Evolutionary conservation across 2,888 invertebrate species (phyloP).

Genomic region (Rhynchonema sp.): DNA sequence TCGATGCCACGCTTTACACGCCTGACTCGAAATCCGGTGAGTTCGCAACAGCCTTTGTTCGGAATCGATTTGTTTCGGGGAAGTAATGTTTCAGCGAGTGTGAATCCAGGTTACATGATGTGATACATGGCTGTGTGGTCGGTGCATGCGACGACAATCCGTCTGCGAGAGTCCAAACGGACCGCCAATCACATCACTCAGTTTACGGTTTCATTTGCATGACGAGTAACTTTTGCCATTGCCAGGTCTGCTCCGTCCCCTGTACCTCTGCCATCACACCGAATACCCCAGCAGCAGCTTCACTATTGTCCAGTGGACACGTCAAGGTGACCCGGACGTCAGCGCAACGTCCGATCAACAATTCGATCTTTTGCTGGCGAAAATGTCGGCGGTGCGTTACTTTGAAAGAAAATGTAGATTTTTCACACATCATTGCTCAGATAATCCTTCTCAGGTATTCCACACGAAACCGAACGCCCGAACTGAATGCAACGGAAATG

Average conservation of each 20-base stretch:
- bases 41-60: background rate
- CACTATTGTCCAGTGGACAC: background rate
- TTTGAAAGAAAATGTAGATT: too few relatives aligned
- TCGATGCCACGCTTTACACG: background rate
- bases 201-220: background rate
- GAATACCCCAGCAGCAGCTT: constrained; percentile 1
- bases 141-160: too few relatives aligned
- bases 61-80: background rate
- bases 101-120: too few relatives aligned
- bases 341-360: background rate
- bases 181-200: too few relatives aligned
- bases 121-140: too few relatives aligned
- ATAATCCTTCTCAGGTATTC: too few relatives aligned
- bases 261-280: constrained; percentile 1
- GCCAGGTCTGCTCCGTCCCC: background rate
- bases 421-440: too few relatives aligned
- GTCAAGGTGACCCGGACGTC: background rate
- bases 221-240: background rate
- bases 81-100: too few relatives aligned
- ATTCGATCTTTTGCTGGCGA: constrained; percentile 1
- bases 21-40: background rate
- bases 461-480: background rate
- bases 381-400: background rate
- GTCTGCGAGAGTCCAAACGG: too few relatives aligned
- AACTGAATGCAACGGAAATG: background rate